Conservation (phyloP, 30 jellyfish, hydroid and myxozoan species). For the Calvadosia cruxmelitensis region DNA sequence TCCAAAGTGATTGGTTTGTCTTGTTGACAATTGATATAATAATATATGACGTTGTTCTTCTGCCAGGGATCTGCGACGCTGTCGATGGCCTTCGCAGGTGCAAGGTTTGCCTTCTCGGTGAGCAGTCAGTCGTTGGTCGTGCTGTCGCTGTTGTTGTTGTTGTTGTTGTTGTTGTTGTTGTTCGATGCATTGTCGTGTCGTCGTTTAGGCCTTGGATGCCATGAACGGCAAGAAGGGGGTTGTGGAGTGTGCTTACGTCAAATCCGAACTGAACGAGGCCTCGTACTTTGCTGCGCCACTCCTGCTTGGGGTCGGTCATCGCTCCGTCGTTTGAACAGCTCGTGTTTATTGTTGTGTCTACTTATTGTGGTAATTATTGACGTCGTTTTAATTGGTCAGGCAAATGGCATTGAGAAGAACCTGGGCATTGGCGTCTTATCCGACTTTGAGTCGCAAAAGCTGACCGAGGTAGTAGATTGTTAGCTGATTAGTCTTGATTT, state of each 20-base stretch:
- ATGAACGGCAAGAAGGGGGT: conserved; percentile 93
- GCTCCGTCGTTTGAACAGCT: too few species aligned
- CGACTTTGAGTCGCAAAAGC: conserved; percentile 67
- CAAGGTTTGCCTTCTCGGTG: conserved; percentile 91
- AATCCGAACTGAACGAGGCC: conserved; percentile 81
- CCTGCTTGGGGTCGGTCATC: conserved; percentile 74
- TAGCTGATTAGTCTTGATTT: not conserved
- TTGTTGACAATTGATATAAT: too few species aligned
- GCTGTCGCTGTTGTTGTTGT: not conserved
- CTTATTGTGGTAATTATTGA: not conserved
- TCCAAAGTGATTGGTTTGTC: too few species aligned
- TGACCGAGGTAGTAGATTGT: conserved; percentile 43
- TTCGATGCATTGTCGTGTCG: not conserved
- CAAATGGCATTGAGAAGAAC: conserved; percentile 76
- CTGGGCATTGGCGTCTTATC: conserved; percentile 87
- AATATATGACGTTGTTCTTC: too few species aligned
- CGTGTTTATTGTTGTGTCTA: too few species aligned
- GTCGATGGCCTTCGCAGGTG: conserved; percentile 99
- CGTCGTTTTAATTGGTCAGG: conserved; percentile 19
- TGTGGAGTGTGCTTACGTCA: conserved; percentile 87
- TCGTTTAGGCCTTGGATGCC: conserved; percentile 59
- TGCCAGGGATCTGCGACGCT: conserved; percentile 98
- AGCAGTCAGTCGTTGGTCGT: not conserved
- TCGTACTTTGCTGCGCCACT: conserved; percentile 86
- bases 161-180: not conserved